phyloP scores from a whole-genome alignment of 2,797 vertebrate genomes.

The Clarias fuscus region DNA sequence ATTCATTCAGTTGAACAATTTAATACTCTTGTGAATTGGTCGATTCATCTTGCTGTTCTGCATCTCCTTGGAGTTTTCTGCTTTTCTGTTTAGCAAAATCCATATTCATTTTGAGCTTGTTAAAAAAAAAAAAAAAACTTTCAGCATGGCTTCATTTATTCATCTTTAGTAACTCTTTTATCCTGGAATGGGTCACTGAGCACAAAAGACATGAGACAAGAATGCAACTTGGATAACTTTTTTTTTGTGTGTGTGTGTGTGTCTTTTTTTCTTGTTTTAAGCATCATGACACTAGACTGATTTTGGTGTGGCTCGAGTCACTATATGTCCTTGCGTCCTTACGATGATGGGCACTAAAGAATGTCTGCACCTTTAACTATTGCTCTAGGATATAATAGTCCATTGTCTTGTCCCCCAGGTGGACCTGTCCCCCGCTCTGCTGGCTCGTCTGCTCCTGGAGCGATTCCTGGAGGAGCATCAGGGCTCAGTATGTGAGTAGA shows the following conservation, averaged over 20 bases:
- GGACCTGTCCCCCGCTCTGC: slow-evolving; percentile 90
- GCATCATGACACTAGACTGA: background rate
- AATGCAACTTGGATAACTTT: background rate
- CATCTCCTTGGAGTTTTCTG: background rate
- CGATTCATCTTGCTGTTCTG: background rate
- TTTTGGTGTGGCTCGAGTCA: background rate
- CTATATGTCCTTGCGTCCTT: background rate
- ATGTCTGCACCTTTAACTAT: background rate
- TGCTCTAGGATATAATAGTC: background rate
- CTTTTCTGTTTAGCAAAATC: background rate
- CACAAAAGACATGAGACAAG: background rate
- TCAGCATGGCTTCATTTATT: background rate
- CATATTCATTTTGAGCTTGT: background rate
- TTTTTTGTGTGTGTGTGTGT: no score
- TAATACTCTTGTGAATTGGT: background rate
- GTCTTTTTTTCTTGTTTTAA: background rate
- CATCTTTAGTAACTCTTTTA: background rate
- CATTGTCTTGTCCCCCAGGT: slow-evolving; percentile 71
- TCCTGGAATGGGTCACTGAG: background rate
- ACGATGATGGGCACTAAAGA: background rate
- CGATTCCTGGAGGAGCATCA: slow-evolving; percentile 86
- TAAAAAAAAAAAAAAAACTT: background rate
- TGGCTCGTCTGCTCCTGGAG: slow-evolving; percentile 93
- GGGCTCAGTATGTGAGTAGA: slow-evolving; percentile 82
- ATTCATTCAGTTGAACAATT: background rate